These are phyloP conservation scores for Cantharis rufa DNA, from an alignment of 2,888 invertebrate genomes.

Conservation along the genomic window DNA sequence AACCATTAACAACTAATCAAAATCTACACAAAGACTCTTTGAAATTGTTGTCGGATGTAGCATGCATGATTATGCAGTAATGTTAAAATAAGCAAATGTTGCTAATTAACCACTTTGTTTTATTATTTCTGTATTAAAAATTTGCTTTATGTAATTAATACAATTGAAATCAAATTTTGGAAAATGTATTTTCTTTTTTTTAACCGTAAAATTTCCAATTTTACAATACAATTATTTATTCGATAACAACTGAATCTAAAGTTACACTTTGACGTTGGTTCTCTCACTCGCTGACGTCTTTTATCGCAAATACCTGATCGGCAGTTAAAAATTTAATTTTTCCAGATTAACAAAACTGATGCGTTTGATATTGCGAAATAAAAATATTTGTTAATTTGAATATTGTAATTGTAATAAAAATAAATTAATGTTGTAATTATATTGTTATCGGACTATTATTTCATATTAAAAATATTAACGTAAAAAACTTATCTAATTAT, in stretches of 20 bases:
- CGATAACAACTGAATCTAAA: constrained; percentile 12
- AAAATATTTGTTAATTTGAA: neutral
- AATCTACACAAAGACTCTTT: constrained; percentile 22
- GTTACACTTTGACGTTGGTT: constrained; percentile 9
- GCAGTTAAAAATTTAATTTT: neutral
- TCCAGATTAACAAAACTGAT: neutral
- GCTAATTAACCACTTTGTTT: constrained; percentile 7
- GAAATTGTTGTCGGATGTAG: constrained; percentile 18
- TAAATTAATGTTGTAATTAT: neutral
- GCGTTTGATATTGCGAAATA: neutral
- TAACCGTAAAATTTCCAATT: too few relatives aligned
- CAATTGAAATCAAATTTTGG: neutral
- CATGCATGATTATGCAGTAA: constrained; percentile 9
- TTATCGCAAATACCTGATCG: neutral
- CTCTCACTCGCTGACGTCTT: constrained; percentile 6
- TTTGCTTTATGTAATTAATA: neutral
- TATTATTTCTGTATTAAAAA: neutral
- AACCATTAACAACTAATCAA: constrained; percentile 35
- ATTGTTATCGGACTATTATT: constrained; percentile 10
- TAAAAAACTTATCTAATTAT: constrained; percentile 19
- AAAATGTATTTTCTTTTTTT: too few relatives aligned
- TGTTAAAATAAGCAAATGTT: constrained; percentile 12
- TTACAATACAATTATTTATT: neutral
- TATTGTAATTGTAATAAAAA: neutral
- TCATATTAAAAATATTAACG: constrained; percentile 4